Evolutionary conservation across 2,113 vertebrate species (phyloP), one percentile per base, ranked within the genome.

Genomic region (Blennius ocellaris): DNA sequence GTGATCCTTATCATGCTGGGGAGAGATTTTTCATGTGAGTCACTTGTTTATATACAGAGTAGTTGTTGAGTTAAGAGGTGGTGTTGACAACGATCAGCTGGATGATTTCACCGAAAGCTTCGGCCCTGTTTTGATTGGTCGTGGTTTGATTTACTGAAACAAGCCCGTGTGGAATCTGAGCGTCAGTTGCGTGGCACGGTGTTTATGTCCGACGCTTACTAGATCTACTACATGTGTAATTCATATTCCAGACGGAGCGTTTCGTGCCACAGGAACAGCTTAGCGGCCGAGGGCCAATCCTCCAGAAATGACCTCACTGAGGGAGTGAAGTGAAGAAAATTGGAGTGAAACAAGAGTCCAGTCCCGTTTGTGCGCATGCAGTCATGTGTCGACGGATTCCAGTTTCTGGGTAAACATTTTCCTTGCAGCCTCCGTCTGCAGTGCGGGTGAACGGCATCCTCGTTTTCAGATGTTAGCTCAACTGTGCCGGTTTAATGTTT

Each of bases 21-120:
- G 38, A 54, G 43, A 12, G 15, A 15, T 15, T 39, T 55, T 50
- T 37, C 17, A 39, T 39, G 38, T n/a, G 8, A 50, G 45, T 69
- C 52, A 48, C 14, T 36, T 44, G n/a, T 49, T 71, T 56, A 57
- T 56, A 57, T 47, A 37, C 9, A 7, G 21, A 49, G 50, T 17
- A 56, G 41, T 30, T 63, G 52, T 59, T 8, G 14, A 30, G 21
- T 30, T 36, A 49, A 40, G 17, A 37, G 5, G 51, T 15, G 17
- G 3, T 44, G 17, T 41, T 66, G 15, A 49, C 3, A 6, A 44
- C 37, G 3, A 17, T 39, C 1, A 61, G 21, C 21, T 15, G 41
- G 11, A 11, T 38, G 10, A 53, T 14, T 54, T 14, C 43, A 69
- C 16, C 6, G n/a, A 37, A 65, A 6, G 58, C 38, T n/a, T 7